Base-by-base conservation (phyloP, 53 echinoderm and acorn worm genomes). In the Patiria pectinifera region DNA sequence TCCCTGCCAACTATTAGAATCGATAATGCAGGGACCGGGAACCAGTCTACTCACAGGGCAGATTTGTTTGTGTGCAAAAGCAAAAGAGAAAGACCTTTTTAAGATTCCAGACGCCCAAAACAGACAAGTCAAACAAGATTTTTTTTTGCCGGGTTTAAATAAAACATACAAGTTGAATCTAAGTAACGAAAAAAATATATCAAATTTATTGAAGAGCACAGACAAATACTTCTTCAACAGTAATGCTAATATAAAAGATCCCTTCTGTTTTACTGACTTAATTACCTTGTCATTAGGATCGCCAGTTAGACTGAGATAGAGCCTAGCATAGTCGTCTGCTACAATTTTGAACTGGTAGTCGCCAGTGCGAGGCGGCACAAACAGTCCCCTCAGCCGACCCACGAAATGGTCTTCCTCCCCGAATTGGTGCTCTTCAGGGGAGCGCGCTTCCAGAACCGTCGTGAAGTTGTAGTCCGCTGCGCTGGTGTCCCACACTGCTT, bases 331-430 rank as follows among this genome's bases (percentile, higher is more conserved):
- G 53, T 96, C 96, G 72, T 96, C 94, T 22, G 91, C 76, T 44
- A 76, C 71, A 16, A 96, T 85, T 44, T 87, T 72, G 78, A 96
- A 96, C 21, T 86, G 92, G 86, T 95, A 96, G 11, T 89, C 78
- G 11, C 96, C 94, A 82, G 88, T 86, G 26, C 81, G 91, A 10
- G 96, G 96, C 24, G 96, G 95, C 14, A 95, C 93, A 83, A 96
- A 96, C 91, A 92, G 95, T 11, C 96, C 96, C 12, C 92, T 74
- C 14, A 95, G 85, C 72, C 96, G 92, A 63, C 92, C 79, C 13
- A 80, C 15, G 75, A 89, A 94, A 11, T 58, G 6, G 35, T 89
- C 89, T 9, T 60, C 63, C 44, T 79, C 86, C 0, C 77, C 95
- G 19, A 87, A 47, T 12, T 71, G 82, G 24, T 80, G 84, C 48